Evolutionary conservation across 2,113 vertebrate genomes (phyloP), one percentile per base, ranked within the genome.

Genomic region (Ivindomyrus marchei): DNA sequence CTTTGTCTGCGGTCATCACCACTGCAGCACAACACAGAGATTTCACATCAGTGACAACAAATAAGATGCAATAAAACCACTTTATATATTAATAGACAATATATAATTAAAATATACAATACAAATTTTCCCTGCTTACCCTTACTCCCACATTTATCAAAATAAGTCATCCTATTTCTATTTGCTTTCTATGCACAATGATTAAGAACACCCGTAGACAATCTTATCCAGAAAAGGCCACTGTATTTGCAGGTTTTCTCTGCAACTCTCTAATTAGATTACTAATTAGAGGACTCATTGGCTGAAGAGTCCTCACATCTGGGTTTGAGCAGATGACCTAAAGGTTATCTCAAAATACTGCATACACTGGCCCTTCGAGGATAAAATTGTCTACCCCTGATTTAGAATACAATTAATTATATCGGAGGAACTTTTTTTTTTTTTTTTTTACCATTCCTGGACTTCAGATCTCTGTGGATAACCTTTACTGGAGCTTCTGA

Each of bases 391-490:
- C 9, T 13, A 66, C 62, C 62, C 62, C 62, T 66, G 62, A 66
- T 66, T 70, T 31, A 56, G 50, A 87, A 87, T 31, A 8, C 47
- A 31, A 87, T 87, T 56, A 53, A 85, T 45, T 36, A 45, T 85
- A 36, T 87, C 27, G 9, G 21, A 58, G 85, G 3, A n/a, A 46
- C 49, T 50, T 17, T 17, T 15, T 58, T 24, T 88, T 97, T 97
- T 17, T 53, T 5, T 19, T 58, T 42, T 88, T 97, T 97, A 99
- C 98, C 98, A 46, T 99, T 99, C 92, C 98, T 97, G 93, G 98
- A 99, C 93, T 99, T 99, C 91, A 99, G 96, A 94, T 99, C 98
- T 95, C 98, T 97, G 96, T 99, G 98, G 95, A 99, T 98, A 95
- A 99, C 98, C 96, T 98, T 98, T 90, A 99, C 95, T 46, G 98